Evolutionary conservation across 2,888 invertebrate species (phyloP), one percentile per base, ranked within the genome.

Genomic region (Eupithecia vulgata): DNA sequence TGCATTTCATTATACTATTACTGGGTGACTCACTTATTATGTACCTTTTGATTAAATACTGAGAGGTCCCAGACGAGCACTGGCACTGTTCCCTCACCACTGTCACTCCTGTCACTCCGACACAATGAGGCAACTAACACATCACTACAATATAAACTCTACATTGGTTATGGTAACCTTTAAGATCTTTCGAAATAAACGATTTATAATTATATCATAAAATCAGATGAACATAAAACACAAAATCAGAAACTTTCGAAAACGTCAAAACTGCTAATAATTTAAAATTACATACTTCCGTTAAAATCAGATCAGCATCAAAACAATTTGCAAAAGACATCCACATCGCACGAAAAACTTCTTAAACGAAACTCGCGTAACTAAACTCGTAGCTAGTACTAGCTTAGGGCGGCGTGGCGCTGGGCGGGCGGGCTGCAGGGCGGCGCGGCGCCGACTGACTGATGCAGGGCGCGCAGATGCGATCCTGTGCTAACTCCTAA

Each of bases 371-470:
- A 65, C 6, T 65, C 65, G 65, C 21, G 37, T 37, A 37, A 37
- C 4, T 64, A 30, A 25, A 1, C 30, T 59, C 59, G 59, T 40
- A 17, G 12, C 42, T 45, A 7, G n/a, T 10, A 7, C 52, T 40
- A 70, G 75, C 76, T 70, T 13, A 25, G 80, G 79, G 79, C 80
- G 80, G 75, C 70, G 30, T 4, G 68, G 57, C 76, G 42, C 67
- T 70, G 81, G 81, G 80, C 82, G 84, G 81, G 81, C 82, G 80
- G 81, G 68, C 72, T 30, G 76, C 79, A 62, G 81, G 81, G 79
- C 82, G 82, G 78, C 82, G 77, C 73, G 77, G 57, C 71, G 79
- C 85, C 81, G 79, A 86, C 83, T 86, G 84, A 79, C 83, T 69
- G 75, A 68, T 74, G 70, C 70, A 67, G 77, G 76, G 75, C 77